Conservation (phyloP, 2,888 invertebrate genomes). For the Heliconius aoede region DNA sequence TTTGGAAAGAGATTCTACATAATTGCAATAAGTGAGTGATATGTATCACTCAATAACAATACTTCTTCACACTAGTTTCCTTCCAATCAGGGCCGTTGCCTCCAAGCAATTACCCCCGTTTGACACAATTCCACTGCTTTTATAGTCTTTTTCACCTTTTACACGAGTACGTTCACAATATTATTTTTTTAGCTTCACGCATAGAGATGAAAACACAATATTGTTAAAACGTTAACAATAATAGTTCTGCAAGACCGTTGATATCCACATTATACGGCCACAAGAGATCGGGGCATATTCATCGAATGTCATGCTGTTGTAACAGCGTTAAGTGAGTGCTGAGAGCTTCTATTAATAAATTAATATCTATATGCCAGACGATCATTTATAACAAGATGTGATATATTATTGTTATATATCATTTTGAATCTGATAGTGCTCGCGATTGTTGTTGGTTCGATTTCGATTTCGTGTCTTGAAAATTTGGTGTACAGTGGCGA, state of each 20-base stretch:
- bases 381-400: neutral
- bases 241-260: neutral
- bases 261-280: constrained; percentile 10
- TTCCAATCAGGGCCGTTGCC: too few relatives aligned
- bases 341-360: constrained; percentile 23
- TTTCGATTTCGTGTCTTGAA: neutral
- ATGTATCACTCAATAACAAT: too few relatives aligned
- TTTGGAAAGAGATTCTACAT: too few relatives aligned
- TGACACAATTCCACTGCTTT: too few relatives aligned
- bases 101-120: too few relatives aligned
- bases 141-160: too few relatives aligned
- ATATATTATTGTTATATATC: constrained; percentile 2
- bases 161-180: too few relatives aligned
- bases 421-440: neutral
- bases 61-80: too few relatives aligned
- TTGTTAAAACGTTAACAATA: neutral
- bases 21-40: too few relatives aligned
- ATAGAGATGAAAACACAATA: neutral
- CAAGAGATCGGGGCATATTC: constrained; percentile 17
- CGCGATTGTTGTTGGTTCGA: neutral
- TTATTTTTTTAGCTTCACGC: too few relatives aligned
- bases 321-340: constrained; percentile 22
- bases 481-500: too few relatives aligned
- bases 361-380: constrained; percentile 11
- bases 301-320: constrained; percentile 17